These are phyloP conservation scores for Latrodectus elegans DNA, from an alignment of 2,888 invertebrate genomes.

Conservation along the genomic window DNA sequence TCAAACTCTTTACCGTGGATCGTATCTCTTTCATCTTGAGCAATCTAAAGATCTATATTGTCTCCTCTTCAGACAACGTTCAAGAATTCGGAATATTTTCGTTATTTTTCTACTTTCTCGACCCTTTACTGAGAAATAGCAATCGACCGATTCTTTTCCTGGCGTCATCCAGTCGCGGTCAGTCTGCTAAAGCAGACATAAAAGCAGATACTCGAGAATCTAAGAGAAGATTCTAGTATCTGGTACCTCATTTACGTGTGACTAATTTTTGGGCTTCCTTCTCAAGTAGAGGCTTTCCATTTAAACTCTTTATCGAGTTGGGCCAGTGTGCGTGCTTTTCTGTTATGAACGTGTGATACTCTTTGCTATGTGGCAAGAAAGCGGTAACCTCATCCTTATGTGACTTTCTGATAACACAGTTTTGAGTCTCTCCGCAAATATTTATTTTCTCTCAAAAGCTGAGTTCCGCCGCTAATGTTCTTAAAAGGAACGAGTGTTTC, in stretches of 20 bases:
- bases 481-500: conserved; percentile 8
- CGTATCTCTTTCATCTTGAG: neutral
- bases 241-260: conserved; percentile 1
- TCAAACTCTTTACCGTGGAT: neutral
- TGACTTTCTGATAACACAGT: conserved; percentile 32
- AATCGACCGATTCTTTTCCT: conserved; percentile 24
- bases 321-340: conserved; percentile 17
- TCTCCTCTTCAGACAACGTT: too few relatives aligned
- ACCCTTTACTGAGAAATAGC: conserved; percentile 6
- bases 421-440: conserved; percentile 31
- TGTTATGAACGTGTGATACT: neutral
- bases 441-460: conserved; percentile 22
- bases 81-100: neutral
- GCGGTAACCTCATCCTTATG: conserved; percentile 6
- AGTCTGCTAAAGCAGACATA: conserved; percentile 17
- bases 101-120: neutral
- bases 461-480: neutral
- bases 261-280: conserved; percentile 28
- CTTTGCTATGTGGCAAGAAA: neutral
- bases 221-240: conserved; percentile 19
- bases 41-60: neutral
- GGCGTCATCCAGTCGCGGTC: conserved; percentile 19
- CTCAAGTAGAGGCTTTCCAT: conserved; percentile 26
- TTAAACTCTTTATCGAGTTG: conserved; percentile 57
- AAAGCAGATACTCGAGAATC: conserved; percentile 29